Evolutionary conservation across 2,113 vertebrate species (phyloP), one percentile per base, ranked within the genome.

Genomic region (Bujurquina vittata): DNA sequence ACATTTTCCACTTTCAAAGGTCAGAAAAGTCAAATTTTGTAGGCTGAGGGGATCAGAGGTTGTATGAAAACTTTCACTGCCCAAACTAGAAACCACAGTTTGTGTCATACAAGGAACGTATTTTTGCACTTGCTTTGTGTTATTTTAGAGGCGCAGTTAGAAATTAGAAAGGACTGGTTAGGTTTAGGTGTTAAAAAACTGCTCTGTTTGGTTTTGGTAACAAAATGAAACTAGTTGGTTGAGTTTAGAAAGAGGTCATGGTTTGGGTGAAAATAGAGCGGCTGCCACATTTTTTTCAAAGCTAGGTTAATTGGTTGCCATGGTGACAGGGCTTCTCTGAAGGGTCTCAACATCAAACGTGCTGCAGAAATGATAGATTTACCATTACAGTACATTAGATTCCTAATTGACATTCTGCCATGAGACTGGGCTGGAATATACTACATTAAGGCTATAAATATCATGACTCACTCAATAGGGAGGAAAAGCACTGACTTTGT

Each of bases 381-480:
- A 0, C 46, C 65, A 23, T 31, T 72, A 72, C 17, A 54, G 52
- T 20, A n/a, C 15, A 52, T 54, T 31, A 12, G 46, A 14, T 54
- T 52, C 18, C 67, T 72, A 52, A 72, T 31, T 54, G 67, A 72
- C 18, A 14, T 54, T 29, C 31, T 52, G 46, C 26, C 46, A n/a
- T 33, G 26, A 54, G 46, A 72, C 67, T 54, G 26, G 67, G 46
- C 43, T 69, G 26, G 52, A 72, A 26, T 72, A 8, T 54, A 31
- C 17, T 18, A 72, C 26, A 72, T 72, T 72, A n/a, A 54, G n/a
- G 35, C 87, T 90, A 88, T 89, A 91, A 92, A 92, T 93, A 92
- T 67, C 81, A 6, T 20, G 22, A 52, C n/a, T 62, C 61, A 54
- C 29, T 84, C 67, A 63, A 49, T 74, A 80, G 80, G 75, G 78